Percentiles rank a stretch among this genome's conserved stretches.
phyloP scores from a whole-genome alignment of 2,113 vertebrate species.

The Cyanocitta stelleri region DNA sequence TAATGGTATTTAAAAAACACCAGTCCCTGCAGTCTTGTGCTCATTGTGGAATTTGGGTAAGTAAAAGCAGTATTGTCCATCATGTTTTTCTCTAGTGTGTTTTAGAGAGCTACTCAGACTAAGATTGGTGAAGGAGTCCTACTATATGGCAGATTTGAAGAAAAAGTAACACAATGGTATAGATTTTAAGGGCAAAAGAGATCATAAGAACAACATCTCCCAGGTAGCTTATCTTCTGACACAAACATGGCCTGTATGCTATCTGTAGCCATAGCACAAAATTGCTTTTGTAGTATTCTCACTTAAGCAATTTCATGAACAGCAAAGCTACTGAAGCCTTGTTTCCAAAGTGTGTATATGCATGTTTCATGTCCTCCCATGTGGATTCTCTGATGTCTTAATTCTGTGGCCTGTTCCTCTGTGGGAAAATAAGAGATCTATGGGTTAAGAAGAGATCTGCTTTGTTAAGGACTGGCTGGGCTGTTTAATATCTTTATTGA shows the following conservation, averaged over 20 bases:
- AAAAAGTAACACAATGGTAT: not conserved
- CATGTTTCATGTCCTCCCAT: fast-evolving
- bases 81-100: not conserved
- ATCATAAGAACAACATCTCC: not conserved
- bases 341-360: not conserved
- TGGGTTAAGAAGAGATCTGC: not conserved
- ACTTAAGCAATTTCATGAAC: not conserved
- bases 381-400: not conserved
- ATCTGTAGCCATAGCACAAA: not conserved
- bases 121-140: not conserved
- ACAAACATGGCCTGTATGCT: not conserved
- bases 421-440: not conserved
- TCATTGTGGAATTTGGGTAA: not conserved
- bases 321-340: not conserved
- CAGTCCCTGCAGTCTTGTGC: not conserved
- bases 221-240: not conserved
- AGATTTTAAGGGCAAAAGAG: not conserved
- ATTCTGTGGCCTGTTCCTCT: not conserved
- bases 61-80: not conserved
- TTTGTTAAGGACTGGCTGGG: not conserved
- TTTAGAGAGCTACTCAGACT: not conserved
- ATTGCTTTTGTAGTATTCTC: not conserved
- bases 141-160: not conserved
- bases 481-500: not conserved
- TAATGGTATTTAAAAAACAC: not conserved